Conservation (phyloP, 64 coral and sea anemone species). For the Pocillopora verrucosa region DNA sequence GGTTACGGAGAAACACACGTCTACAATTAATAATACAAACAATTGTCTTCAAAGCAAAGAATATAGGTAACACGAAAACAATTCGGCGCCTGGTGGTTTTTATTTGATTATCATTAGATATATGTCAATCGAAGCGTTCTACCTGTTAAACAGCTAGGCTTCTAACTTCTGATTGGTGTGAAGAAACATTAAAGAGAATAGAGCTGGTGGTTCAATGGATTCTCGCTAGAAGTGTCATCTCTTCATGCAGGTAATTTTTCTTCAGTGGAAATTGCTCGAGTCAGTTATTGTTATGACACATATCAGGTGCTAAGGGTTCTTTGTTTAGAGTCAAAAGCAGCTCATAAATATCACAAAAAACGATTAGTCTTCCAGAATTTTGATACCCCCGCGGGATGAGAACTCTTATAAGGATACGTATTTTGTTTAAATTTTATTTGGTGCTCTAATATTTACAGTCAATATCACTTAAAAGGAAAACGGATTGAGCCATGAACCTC, state of each 20-base stretch:
- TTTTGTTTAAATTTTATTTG: too few relatives aligned
- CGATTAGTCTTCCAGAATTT: too few relatives aligned
- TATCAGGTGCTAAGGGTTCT: background rate
- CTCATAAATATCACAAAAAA: background rate
- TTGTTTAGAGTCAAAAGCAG: background rate
- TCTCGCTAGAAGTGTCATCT: background rate
- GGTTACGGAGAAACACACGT: slow-evolving; percentile 19
- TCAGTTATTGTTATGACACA: background rate
- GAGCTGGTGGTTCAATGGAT: slow-evolving; percentile 4
- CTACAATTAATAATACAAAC: slow-evolving; percentile 48
- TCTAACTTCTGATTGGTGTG: slow-evolving; percentile 5
- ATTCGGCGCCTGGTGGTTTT: slow-evolving; percentile 18
- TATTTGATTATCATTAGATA: slow-evolving; percentile 5
- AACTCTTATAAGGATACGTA: too few relatives aligned
- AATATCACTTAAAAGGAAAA: too few relatives aligned
- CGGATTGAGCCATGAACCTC: too few relatives aligned
- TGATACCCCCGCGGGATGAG: too few relatives aligned
- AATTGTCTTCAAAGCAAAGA: slow-evolving; percentile 1
- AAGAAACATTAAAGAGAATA: background rate
- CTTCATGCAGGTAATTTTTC: background rate
- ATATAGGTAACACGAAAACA: slow-evolving; percentile 51
- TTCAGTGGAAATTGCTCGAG: too few relatives aligned
- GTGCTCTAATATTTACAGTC: too few relatives aligned
- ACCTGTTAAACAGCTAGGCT: slow-evolving; percentile 7
- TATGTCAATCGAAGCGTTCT: background rate